Percentiles rank a stretch among this genome's conserved stretches.
These are phyloP conservation scores for Odontocerum albicorne DNA, from an alignment of 2,888 invertebrate species.

Conservation along the genomic window DNA sequence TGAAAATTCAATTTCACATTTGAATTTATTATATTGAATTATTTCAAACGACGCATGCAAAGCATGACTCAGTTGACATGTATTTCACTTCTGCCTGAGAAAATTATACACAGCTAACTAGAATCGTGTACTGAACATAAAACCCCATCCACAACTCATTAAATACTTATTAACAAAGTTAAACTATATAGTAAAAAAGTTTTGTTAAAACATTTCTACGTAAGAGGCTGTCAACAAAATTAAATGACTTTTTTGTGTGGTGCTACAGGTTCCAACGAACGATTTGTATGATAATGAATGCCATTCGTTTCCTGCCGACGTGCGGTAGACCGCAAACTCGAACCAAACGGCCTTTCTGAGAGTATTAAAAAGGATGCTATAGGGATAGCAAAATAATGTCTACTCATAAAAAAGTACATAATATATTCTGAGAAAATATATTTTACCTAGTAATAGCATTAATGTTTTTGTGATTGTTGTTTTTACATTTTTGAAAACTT, in stretches of 20 bases:
- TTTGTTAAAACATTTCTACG: not conserved
- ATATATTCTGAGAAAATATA: too few species aligned
- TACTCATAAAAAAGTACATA: too few species aligned
- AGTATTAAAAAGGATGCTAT: too few species aligned
- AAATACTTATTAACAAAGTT: too few species aligned
- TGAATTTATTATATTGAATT: too few species aligned
- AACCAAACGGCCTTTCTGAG: constrained; percentile 17
- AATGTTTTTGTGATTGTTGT: too few species aligned
- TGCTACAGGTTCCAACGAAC: not conserved
- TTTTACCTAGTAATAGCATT: too few species aligned
- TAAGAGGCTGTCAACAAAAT: not conserved
- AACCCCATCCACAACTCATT: not conserved
- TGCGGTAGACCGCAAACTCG: constrained; percentile 27
- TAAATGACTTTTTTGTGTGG: not conserved
- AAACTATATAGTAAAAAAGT: constrained; percentile 1
- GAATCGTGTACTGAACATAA: too few species aligned
- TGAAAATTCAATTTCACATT: too few species aligned
- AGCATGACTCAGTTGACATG: constrained; percentile 8
- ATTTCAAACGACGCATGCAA: too few species aligned
- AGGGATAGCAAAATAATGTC: too few species aligned
- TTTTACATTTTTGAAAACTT: too few species aligned
- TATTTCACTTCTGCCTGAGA: constrained; percentile 1
- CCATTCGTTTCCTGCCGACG: constrained; percentile 24
- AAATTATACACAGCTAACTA: constrained; percentile 4
- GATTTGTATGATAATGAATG: constrained; percentile 3